Evolutionary conservation across 2,888 invertebrate species (phyloP).

Genomic region (Ichneumoninae sp.): DNA sequence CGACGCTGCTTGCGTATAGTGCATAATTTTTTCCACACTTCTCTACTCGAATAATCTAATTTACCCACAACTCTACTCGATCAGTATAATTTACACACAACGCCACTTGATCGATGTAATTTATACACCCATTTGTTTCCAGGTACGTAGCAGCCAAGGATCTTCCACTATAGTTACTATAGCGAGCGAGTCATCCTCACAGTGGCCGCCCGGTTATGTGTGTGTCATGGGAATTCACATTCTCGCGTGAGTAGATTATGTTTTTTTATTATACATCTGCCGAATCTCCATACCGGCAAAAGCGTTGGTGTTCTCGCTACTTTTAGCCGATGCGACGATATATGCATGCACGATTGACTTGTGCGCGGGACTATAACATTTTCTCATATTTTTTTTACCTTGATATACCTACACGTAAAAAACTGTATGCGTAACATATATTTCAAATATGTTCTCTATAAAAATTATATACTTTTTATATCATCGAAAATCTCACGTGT

Average conservation of each 20-base stretch:
- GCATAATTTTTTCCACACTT: not conserved
- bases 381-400: too few relatives aligned
- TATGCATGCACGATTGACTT: not conserved
- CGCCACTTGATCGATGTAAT: not conserved
- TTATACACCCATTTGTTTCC: not conserved
- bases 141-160: constrained; percentile 9
- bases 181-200: not conserved
- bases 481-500: too few relatives aligned
- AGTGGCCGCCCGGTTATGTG: not conserved
- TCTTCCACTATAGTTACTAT: not conserved
- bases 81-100: not conserved
- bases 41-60: not conserved
- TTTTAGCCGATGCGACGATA: not conserved
- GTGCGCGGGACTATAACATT: not conserved
- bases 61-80: not conserved
- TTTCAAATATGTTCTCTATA: too few relatives aligned
- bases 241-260: not conserved
- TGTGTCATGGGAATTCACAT: not conserved
- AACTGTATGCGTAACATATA: too few relatives aligned
- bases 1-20: not conserved
- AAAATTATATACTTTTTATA: too few relatives aligned
- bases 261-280: not conserved
- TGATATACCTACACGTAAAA: too few relatives aligned
- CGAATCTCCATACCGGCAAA: not conserved
- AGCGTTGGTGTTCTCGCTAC: not conserved